A percentile compares a stretch with the other conserved stretches of the same genome.
These are phyloP conservation scores for Propithecus coquereli DNA, from an alignment of 2,113 vertebrate species.

Conservation along the genomic window DNA sequence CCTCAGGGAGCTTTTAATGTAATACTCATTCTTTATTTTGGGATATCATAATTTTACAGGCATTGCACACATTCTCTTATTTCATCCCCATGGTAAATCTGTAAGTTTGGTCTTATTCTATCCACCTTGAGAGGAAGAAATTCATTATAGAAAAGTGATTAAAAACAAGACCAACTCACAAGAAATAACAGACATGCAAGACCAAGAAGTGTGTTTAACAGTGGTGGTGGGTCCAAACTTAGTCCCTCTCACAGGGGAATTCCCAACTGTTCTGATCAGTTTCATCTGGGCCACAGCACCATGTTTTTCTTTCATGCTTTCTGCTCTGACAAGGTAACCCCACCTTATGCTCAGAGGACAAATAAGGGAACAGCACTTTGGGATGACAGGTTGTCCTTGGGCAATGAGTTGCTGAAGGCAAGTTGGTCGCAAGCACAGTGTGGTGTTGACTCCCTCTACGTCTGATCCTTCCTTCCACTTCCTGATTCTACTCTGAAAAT, in stretches of 20 bases:
- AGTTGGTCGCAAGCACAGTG: neutral
- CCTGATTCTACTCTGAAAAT: neutral
- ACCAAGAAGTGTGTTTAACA: neutral
- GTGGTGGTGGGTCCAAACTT: neutral
- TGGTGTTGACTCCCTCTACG: neutral
- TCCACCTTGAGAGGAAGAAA: neutral
- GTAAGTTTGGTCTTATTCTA: conserved; percentile 4
- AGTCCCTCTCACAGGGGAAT: neutral
- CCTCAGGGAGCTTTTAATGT: neutral
- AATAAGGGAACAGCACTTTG: neutral
- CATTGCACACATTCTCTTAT: neutral
- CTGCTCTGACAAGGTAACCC: neutral
- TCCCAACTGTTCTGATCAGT: neutral
- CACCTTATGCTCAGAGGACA: neutral
- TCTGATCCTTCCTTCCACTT: neutral
- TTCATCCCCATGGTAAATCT: neutral
- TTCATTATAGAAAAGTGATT: neutral
- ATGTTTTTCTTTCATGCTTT: neutral
- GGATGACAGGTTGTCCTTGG: rapidly evolving
- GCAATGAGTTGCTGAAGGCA: neutral
- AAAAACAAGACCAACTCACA: neutral
- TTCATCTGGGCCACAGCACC: neutral
- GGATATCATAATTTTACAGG: neutral
- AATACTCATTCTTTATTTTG: neutral
- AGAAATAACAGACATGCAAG: neutral